A percentile compares a stretch with the other conserved stretches of the same genome.
These are phyloP conservation scores for Chaenocephalus aceratus DNA, from an alignment of 2,113 vertebrate genomes.

Conservation along the genomic window DNA sequence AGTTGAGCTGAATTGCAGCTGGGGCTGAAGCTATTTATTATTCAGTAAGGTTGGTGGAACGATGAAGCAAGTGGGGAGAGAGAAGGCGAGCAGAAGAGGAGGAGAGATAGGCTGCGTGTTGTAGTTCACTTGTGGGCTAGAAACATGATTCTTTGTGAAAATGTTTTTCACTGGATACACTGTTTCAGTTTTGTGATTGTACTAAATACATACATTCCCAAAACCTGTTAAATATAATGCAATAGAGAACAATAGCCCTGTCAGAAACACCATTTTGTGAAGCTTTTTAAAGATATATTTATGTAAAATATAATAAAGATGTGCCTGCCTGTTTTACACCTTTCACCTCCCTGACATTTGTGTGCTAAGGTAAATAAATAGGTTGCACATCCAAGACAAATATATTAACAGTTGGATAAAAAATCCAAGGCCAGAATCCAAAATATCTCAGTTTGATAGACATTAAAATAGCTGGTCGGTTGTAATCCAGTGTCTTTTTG, in stretches of 20 bases:
- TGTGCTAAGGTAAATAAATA: too few relatives aligned
- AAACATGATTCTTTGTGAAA: slow-evolving; percentile 41
- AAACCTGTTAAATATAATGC: slow-evolving; percentile 4
- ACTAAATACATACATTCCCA: background rate
- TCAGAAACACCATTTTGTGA: background rate
- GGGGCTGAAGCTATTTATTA: slow-evolving; percentile 77
- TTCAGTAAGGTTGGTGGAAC: slow-evolving; percentile 69
- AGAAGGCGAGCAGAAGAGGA: slow-evolving; percentile 55
- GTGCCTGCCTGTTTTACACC: background rate
- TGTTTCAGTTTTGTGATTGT: slow-evolving; percentile 13
- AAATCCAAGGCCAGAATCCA: too few relatives aligned
- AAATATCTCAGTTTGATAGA: too few relatives aligned
- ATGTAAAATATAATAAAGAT: background rate
- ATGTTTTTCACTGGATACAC: slow-evolving; percentile 21
- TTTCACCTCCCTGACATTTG: background rate
- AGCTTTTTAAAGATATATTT: background rate
- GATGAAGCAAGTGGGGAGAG: slow-evolving; percentile 31
- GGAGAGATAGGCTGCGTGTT: slow-evolving; percentile 57
- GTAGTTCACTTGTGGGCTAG: slow-evolving; percentile 40
- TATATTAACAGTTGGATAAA: too few relatives aligned
- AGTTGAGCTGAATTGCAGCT: slow-evolving; percentile 67
- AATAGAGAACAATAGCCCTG: background rate
- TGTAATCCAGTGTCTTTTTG: too few relatives aligned
- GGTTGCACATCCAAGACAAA: too few relatives aligned
- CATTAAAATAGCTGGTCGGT: too few relatives aligned